Percentiles rank a stretch among this genome's conserved stretches.
phyloP scores from a whole-genome alignment of 2,113 vertebrate species.

The Eira barbara region DNA sequence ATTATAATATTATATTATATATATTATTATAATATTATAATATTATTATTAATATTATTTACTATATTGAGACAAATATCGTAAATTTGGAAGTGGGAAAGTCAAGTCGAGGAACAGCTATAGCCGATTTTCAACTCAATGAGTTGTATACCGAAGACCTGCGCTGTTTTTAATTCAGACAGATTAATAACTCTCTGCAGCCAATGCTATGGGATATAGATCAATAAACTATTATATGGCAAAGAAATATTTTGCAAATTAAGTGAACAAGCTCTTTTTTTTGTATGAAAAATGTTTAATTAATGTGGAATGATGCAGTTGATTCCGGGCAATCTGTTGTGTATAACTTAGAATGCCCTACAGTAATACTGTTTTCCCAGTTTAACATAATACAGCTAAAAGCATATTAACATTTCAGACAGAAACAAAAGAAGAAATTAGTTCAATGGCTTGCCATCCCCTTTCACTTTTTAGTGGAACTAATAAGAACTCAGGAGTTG shows the following conservation, averaged over 20 bases:
- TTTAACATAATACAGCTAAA: conserved; percentile 8
- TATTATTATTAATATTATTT: conserved; percentile 20
- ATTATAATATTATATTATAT: conserved; percentile 22
- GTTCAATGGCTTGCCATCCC: neutral
- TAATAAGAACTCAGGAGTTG: conserved; percentile 34
- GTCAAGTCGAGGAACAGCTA: neutral
- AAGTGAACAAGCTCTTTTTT: conserved; percentile 40
- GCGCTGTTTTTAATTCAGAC: conserved; percentile 16
- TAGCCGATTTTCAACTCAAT: conserved; percentile 20
- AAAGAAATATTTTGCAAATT: conserved; percentile 48
- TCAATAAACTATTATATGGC: conserved; percentile 19
- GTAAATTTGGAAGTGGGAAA: neutral
- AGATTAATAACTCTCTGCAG: conserved; percentile 41
- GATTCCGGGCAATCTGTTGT: conserved; percentile 25
- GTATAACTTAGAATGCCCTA: neutral
- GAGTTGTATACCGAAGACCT: neutral
- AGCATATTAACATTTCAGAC: conserved; percentile 32
- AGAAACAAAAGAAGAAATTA: neutral
- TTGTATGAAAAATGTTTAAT: conserved; percentile 12
- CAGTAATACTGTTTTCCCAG: neutral
- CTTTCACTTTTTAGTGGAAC: conserved; percentile 31
- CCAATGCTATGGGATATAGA: neutral
- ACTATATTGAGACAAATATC: neutral
- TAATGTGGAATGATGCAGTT: neutral
- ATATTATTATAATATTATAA: too few species aligned